Evolutionary conservation across 2,113 vertebrate genomes (phyloP).

Genomic region (Nannobrachium achirus): DNA sequence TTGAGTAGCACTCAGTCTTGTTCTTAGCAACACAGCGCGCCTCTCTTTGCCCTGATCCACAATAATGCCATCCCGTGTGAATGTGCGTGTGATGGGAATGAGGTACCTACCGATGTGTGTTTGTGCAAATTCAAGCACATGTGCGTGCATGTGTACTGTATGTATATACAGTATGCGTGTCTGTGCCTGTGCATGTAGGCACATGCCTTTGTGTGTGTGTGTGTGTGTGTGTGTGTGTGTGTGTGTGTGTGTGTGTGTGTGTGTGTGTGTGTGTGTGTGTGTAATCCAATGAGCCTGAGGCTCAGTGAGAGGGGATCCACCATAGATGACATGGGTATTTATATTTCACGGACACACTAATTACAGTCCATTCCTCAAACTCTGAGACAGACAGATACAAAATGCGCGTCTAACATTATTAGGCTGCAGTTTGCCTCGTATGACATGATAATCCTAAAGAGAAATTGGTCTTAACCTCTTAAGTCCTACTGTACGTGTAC

Average conservation of each 20-base stretch:
- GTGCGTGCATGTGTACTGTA: background rate
- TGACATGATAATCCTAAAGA: conserved; percentile 15
- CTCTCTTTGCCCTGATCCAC: conserved; percentile 30
- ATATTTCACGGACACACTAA: conserved; percentile 51
- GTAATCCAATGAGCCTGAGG: conserved; percentile 32
- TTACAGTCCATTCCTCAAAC: conserved; percentile 39
- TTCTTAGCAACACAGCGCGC: conserved; percentile 37
- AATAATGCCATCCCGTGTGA: conserved; percentile 16
- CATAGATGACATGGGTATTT: conserved; percentile 50
- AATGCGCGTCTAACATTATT: conserved; percentile 22
- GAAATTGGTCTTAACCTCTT: background rate
- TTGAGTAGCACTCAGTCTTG: conserved; percentile 49
- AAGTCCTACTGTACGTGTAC: background rate
- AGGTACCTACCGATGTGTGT: too few relatives aligned
- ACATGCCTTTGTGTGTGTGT: background rate
- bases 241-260: conserved; percentile 23
- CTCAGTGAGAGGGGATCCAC: conserved; percentile 23
- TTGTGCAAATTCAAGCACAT: background rate
- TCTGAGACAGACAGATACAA: conserved; percentile 35
- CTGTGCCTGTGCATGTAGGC: background rate
- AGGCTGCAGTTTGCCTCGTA: conserved; percentile 11
- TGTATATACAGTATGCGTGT: too few relatives aligned
- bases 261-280: background rate
- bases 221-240: conserved; percentile 21
- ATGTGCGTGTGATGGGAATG: conserved; percentile 1